Evolutionary conservation across 2,888 invertebrate species (phyloP).

Genomic region (Entomobrya proxima): DNA sequence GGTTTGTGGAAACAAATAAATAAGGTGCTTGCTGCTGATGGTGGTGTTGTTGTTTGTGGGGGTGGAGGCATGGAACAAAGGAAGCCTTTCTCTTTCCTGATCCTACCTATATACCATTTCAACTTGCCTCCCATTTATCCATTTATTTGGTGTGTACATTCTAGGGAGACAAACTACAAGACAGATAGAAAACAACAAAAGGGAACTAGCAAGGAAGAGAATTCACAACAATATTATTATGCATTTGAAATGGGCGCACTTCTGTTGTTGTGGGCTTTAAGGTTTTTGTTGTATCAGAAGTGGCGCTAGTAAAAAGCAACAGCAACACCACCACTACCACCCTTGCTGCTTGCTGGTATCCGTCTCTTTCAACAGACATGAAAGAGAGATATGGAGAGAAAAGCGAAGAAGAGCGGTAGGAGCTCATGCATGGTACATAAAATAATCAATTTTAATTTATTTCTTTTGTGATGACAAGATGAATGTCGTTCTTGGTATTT

Average conservation of each 20-base stretch:
- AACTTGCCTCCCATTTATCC: no score
- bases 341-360: no score
- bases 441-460: slow-evolving; percentile 69
- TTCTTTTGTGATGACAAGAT: slow-evolving; percentile 65
- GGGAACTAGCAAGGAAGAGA: not conserved
- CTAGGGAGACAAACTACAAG: not conserved
- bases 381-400: slow-evolving; percentile 2
- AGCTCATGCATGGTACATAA: slow-evolving; percentile 45
- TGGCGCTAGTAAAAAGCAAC: no score
- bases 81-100: no score
- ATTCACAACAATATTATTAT: not conserved
- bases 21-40: no score
- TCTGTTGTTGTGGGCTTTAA: not conserved
- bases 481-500: slow-evolving; percentile 64
- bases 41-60: no score
- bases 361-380: not conserved
- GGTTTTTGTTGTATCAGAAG: not conserved
- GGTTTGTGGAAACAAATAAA: no score
- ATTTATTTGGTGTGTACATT: not conserved
- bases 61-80: no score
- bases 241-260: not conserved
- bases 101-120: no score
- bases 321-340: no score
- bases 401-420: slow-evolving; percentile 2
- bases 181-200: not conserved